Percentiles rank a stretch among this genome's conserved stretches.
phyloP scores from a whole-genome alignment of 2,113 vertebrate species.

The Nibea albiflora region DNA sequence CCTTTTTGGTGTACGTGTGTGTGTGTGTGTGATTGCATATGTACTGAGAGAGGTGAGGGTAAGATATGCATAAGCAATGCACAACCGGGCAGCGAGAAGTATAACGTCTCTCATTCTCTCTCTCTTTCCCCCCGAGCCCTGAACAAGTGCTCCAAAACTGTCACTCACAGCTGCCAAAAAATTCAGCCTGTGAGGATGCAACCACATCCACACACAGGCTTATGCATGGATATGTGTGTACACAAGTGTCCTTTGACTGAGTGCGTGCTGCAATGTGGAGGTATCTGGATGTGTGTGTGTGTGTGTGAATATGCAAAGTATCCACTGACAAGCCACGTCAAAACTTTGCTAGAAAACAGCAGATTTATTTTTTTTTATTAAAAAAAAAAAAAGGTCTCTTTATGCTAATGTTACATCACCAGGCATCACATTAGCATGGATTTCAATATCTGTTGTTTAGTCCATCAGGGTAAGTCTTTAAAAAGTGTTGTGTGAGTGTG shows the following conservation, averaged over 20 bases:
- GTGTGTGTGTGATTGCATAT: background rate
- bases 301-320: slow-evolving; percentile 21
- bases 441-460: slow-evolving; percentile 15
- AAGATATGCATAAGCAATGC: slow-evolving; percentile 51
- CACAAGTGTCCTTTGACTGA: slow-evolving; percentile 19
- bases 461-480: background rate
- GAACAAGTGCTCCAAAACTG: slow-evolving; percentile 74
- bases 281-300: background rate
- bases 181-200: slow-evolving; percentile 24
- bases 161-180: slow-evolving; percentile 65
- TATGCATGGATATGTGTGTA: background rate
- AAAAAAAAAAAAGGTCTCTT: background rate
- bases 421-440: slow-evolving; percentile 24
- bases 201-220: background rate
- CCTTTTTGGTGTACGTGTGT: background rate
- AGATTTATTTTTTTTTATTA: background rate
- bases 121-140: slow-evolving; percentile 4
- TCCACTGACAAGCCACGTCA: slow-evolving; percentile 13
- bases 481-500: background rate
- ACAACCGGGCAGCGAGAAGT: slow-evolving; percentile 42
- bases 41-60: slow-evolving; percentile 14
- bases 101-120: background rate
- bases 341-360: slow-evolving; percentile 34
- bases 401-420: slow-evolving; percentile 27
- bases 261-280: slow-evolving; percentile 6